Evolutionary conservation across 1,140 invertebrate species (phyloP).

Genomic region (Doryteuthis pealeii): DNA sequence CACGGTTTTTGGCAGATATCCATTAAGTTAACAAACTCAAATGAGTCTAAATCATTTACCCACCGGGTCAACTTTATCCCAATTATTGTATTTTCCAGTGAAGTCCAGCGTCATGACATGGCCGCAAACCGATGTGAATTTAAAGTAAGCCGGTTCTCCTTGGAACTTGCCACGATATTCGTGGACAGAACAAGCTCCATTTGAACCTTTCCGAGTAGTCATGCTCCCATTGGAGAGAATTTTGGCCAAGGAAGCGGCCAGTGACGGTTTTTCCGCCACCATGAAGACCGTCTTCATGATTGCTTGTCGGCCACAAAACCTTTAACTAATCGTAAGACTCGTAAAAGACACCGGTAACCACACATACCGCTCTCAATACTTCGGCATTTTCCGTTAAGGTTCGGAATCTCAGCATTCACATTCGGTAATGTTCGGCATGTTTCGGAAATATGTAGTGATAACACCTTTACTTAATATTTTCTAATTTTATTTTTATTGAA

Average conservation of each 20-base stretch:
- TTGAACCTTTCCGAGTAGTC: slow-evolving; percentile 83
- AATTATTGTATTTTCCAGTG: slow-evolving; percentile 93
- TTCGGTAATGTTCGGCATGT: no score
- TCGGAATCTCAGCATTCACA: no score
- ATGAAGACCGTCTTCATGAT: slow-evolving; percentile 85
- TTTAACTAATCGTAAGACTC: no score
- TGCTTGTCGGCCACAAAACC: no score
- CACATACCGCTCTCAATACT: no score
- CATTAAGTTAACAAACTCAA: no score
- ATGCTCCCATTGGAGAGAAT: slow-evolving; percentile 89
- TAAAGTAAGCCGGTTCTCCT: slow-evolving; percentile 70
- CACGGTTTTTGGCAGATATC: no score
- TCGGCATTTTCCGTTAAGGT: no score
- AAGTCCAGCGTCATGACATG: slow-evolving; percentile 98
- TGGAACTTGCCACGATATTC: slow-evolving; percentile 83
- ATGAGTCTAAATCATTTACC: slow-evolving; percentile 49
- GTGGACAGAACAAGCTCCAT: slow-evolving; percentile 88
- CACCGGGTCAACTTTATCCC: slow-evolving; percentile 97
- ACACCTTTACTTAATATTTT: no score
- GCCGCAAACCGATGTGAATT: slow-evolving; percentile 98
- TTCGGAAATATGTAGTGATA: no score
- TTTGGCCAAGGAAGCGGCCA: slow-evolving; percentile 91
- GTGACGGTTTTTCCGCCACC: slow-evolving; percentile 99
- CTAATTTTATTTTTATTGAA: no score
- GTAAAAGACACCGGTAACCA: no score